A percentile compares a stretch with the other conserved stretches of the same genome.
Conservation (phyloP, 2,888 invertebrate genomes). For the Theretra japonica region DNA sequence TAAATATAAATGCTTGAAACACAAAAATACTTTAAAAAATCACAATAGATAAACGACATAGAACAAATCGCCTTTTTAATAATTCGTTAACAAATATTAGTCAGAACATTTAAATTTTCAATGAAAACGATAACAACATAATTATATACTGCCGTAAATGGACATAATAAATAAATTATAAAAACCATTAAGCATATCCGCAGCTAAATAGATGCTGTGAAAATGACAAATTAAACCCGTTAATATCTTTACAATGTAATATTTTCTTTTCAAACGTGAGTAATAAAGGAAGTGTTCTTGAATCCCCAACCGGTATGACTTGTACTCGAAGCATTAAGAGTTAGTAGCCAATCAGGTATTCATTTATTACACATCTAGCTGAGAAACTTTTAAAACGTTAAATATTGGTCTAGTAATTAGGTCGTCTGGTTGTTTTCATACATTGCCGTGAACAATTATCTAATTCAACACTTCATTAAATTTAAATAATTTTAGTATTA, state of each 20-base stretch:
- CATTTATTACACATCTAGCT: not conserved
- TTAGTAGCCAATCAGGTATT: slow-evolving; percentile 36
- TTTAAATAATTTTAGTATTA: too few species aligned
- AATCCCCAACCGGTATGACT: slow-evolving; percentile 43
- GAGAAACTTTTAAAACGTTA: not conserved
- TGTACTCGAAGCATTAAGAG: slow-evolving; percentile 43
- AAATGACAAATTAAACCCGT: slow-evolving; percentile 24
- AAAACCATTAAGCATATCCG: slow-evolving; percentile 15
- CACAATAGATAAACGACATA: too few species aligned
- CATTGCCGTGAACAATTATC: too few species aligned
- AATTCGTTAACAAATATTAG: not conserved
- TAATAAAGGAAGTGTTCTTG: slow-evolving; percentile 53
- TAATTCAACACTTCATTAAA: too few species aligned
- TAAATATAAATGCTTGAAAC: too few species aligned
- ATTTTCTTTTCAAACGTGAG: slow-evolving; percentile 55
- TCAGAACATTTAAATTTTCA: not conserved
- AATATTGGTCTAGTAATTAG: not conserved
- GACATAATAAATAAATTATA: not conserved
- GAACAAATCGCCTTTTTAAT: not conserved
- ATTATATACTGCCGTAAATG: not conserved
- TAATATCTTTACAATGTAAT: slow-evolving; percentile 18
- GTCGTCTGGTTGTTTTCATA: not conserved
- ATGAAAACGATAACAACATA: not conserved
- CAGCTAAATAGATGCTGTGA: slow-evolving; percentile 12
- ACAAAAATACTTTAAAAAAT: too few species aligned